Conservation (phyloP, 2,797 vertebrate genomes). For the Myotis findleyi region DNA sequence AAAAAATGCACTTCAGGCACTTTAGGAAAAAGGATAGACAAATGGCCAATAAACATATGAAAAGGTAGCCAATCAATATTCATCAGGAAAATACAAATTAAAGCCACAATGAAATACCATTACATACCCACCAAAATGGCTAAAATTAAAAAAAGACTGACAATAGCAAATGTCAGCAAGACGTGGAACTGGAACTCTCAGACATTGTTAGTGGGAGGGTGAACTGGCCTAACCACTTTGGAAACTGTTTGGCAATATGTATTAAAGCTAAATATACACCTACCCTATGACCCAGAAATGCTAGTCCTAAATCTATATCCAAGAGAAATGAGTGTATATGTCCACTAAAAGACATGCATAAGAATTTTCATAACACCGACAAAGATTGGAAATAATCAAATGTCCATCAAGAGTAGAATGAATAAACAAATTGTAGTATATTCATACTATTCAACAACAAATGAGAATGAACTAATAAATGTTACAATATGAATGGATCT, state of each 20-base stretch:
- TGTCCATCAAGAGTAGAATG: background rate
- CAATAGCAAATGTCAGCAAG: background rate
- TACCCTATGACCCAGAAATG: background rate
- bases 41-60: constrained; percentile 10
- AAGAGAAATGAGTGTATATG: constrained; percentile 17
- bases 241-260: constrained; percentile 14
- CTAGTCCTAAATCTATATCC: background rate
- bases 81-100: constrained; percentile 57
- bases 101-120: constrained; percentile 3
- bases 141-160: constrained; percentile 48
- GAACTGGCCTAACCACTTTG: background rate
- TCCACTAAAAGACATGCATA: background rate
- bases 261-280: constrained; percentile 26
- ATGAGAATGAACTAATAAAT: constrained; percentile 45
- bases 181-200: background rate
- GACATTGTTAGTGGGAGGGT: background rate
- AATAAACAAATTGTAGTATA: background rate
- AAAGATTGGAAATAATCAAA: constrained; percentile 29
- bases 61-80: constrained; percentile 49
- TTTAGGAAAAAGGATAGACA: constrained; percentile 25
- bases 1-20: background rate
- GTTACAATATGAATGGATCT: background rate
- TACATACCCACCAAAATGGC: background rate
- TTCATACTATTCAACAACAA: constrained; percentile 1
- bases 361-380: background rate